Evolutionary conservation across 2,113 vertebrate species (phyloP), one percentile per base, ranked within the genome.

Genomic region (Turdus rufiventris): DNA sequence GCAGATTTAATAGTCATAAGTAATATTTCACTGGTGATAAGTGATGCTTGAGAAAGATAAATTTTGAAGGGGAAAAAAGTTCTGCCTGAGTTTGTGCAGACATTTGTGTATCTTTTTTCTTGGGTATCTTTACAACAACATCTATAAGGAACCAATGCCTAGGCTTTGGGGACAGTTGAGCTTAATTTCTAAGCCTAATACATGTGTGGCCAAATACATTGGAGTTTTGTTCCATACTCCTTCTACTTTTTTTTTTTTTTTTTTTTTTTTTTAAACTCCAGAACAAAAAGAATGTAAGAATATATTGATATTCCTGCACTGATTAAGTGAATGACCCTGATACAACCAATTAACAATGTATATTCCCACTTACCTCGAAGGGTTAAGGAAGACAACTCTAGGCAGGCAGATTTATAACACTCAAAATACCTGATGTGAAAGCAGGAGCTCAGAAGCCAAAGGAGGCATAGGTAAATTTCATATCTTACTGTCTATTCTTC

Each of bases 1-100:
- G 57, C 71, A 71, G 71, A 88, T 95, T 85, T 93, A 96, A 92
- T 62, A 85, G 87, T 93, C 87, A 56, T 87, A 89, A 91, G 84
- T 85, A 73, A 87, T 96, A 93, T 91, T 89, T 91, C 93, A 95
- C 20, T 60, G 78, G 63, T 85, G 78, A 83, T 96, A 94, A 95
- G 43, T 38, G 67, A 88, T 73, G 10, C 24, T 85, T 91, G 63
- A 89, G 40, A 83, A 79, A 86, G 76, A 93, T 58, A 92, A 56
- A 91, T 71, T 61, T 63, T 63, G 75, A 93, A 66, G 38, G 38
- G 62, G 71, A 76, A 82, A 83, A 26, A 86, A 90, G 85, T 73
- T 53, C 38, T 85, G 28, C 14, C n/a, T 66, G 34, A 38, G 8
- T 85, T 73, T 75, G 9, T 88, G 88, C 62, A 68, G n/a, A 34